Evolutionary conservation across 2,888 invertebrate genomes (phyloP).

Genomic region (Pseudolycoriella hygida): DNA sequence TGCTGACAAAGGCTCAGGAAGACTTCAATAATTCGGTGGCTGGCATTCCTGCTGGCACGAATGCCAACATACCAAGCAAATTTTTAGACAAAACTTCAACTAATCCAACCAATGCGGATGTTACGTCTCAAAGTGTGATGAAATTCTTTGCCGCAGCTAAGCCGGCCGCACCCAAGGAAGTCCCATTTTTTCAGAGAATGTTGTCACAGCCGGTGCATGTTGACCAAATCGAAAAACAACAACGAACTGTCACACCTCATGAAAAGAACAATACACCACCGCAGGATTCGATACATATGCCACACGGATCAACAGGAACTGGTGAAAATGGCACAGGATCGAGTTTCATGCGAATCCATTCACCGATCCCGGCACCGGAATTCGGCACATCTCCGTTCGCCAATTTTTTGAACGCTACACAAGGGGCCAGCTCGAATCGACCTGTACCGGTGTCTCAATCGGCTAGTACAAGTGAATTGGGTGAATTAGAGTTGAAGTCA

Average conservation of each 20-base stretch:
- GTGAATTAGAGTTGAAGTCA: constrained; percentile 6
- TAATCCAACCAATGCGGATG: constrained; percentile 29
- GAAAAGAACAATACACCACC: constrained; percentile 22
- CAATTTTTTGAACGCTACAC: constrained; percentile 34
- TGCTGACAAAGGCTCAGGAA: constrained; percentile 79
- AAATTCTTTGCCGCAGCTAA: constrained; percentile 57
- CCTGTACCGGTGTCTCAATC: background rate
- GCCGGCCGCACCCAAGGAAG: constrained; percentile 35
- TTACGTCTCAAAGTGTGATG: constrained; percentile 68
- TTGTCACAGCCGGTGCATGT: constrained; percentile 59
- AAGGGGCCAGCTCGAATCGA: constrained; percentile 18
- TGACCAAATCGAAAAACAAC: constrained; percentile 81
- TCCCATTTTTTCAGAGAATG: constrained; percentile 51
- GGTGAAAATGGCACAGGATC: constrained; percentile 31
- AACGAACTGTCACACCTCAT: constrained; percentile 57
- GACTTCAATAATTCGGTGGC: constrained; percentile 47
- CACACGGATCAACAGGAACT: constrained; percentile 19
- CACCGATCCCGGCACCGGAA: constrained; percentile 25
- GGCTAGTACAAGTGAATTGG: constrained; percentile 4
- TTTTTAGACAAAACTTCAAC: constrained; percentile 13
- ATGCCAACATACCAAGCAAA: constrained; percentile 13
- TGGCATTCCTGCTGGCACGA: constrained; percentile 1
- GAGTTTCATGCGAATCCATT: constrained; percentile 35
- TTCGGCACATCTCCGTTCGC: constrained; percentile 35
- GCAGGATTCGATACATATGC: constrained; percentile 28